phyloP scores from a whole-genome alignment of 2,797 vertebrate species.

The Pipistrellus kuhlii region DNA sequence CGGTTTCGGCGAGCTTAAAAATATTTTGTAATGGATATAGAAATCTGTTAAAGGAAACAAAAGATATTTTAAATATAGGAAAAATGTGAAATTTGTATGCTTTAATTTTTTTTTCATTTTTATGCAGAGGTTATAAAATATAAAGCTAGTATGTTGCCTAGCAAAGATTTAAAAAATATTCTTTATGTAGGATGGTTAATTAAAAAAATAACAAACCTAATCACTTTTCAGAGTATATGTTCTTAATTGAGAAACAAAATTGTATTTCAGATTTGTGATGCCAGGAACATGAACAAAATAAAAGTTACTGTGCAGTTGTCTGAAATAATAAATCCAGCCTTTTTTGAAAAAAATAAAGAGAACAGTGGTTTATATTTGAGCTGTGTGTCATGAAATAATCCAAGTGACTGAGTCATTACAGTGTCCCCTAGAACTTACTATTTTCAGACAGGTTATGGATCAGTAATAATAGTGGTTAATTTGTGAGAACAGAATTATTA shows the following conservation, averaged over 20 bases:
- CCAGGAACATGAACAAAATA: slow-evolving; percentile 11
- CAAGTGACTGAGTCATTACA: background rate
- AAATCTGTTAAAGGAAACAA: slow-evolving; percentile 42
- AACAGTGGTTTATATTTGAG: background rate
- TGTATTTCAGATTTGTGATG: slow-evolving; percentile 54
- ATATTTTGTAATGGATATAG: slow-evolving; percentile 33
- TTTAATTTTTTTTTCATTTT: slow-evolving; percentile 53
- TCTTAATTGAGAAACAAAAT: slow-evolving; percentile 57
- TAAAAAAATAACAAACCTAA: slow-evolving; percentile 22
- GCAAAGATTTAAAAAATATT: slow-evolving; percentile 55
- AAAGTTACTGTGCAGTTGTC: slow-evolving; percentile 43
- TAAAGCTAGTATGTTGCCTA: slow-evolving; percentile 44
- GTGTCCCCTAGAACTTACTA: background rate
- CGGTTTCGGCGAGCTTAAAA: background rate
- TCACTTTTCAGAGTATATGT: slow-evolving; percentile 45
- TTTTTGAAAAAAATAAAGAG: background rate
- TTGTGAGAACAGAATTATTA: background rate
- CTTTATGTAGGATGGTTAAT: background rate
- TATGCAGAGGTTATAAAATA: slow-evolving; percentile 48
- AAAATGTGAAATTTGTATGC: slow-evolving; percentile 47
- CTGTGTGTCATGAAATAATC: background rate
- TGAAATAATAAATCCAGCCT: slow-evolving; percentile 76
- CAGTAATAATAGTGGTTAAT: background rate
- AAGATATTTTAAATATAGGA: slow-evolving; percentile 53
- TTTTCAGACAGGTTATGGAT: background rate